Evolutionary conservation across 2,797 vertebrate species (phyloP), one percentile per base, ranked within the genome.

Genomic region (Neostethus bicornis): DNA sequence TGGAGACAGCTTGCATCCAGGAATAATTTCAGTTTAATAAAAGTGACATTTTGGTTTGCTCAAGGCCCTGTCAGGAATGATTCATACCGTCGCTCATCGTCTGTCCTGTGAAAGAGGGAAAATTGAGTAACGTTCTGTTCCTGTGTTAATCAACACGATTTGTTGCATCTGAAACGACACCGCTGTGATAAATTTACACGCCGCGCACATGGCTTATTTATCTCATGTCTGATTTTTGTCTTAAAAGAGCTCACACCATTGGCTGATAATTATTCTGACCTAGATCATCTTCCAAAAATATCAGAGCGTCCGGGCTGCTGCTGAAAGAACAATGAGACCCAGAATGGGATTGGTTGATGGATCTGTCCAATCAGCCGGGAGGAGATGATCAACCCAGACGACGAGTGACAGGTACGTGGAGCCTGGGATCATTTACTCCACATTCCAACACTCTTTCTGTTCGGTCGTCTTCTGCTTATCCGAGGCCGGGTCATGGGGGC

Each of bases 401-500:
- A 62, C 20, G 23, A 71, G 69, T 44, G 65, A 68, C 61, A 68
- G 64, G 70, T 62, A 51, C 14, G 46, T 34, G 66, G 73, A 79
- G 76, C 48, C 48, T 16, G 7, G 76, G 81, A 79, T 81, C 79
- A 84, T 88, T 85, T 81, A 77, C 77, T 79, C 57, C 51, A 70
- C 63, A 58, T 48, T 56, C 59, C 63, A 55, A 66, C 14, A 7
- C 48, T n/a, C 46, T 35, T 44, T 52, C 59, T n/a, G n/a, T n/a
- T n/a, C n/a, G n/a, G n/a, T n/a, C n/a, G n/a, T n/a, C n/a, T n/a
- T n/a, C n/a, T n/a, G n/a, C n/a, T n/a, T n/a, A n/a, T n/a, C n/a
- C n/a, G n/a, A n/a, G n/a, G n/a, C n/a, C n/a, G n/a, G n/a, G n/a
- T n/a, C n/a, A n/a, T n/a, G n/a, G n/a, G n/a, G n/a, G n/a, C n/a